Evolutionary conservation across 2,797 vertebrate genomes (phyloP), one percentile per base, ranked within the genome.

Genomic region (Selene dorsalis): DNA sequence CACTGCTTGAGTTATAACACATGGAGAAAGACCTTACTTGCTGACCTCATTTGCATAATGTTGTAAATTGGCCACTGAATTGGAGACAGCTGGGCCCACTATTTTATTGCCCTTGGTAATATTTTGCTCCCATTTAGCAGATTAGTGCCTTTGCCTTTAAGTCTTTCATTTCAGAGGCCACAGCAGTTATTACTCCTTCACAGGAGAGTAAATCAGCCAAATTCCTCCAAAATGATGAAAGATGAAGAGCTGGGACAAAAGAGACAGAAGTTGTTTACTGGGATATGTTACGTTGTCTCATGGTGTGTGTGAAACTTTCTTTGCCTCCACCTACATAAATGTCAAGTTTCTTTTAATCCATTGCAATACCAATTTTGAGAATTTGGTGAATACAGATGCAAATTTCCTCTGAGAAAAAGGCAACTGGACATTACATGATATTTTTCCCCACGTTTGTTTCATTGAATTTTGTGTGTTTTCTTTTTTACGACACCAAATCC

Each of bases 41-140:
- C 83, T 90, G 86, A 89, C 79, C 83, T 88, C 83, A 88, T 93
- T 93, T 93, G 88, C 92, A 94, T 92, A 91, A 93, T 87, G 82
- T 75, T 88, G 86, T 87, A 90, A 93, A 91, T 88, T 87, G 89
- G 83, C 78, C 88, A 84, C 71, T 30, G 65, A 86, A 91, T 85
- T 90, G 84, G 78, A 84, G 88, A 91, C 88, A 91, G 87, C 87
- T 90, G 89, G 90, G 85, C 78, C 62, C 69, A 86, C 69, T 79
- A 75, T 89, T 87, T 88, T 88, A 90, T 91, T 90, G 84, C 86
- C 91, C 87, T 90, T 90, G 87, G 80, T 91, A 79, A 91, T 87
- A 89, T 88, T 90, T 90, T 90, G 63, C 61, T 84, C 63, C 64
- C 75, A 81, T 68, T 87, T 85, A 75, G 75, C 71, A 85, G 77